Evolutionary conservation across 2,797 vertebrate species (phyloP).

Genomic region (Ctenochaetus hawaiiensis): DNA sequence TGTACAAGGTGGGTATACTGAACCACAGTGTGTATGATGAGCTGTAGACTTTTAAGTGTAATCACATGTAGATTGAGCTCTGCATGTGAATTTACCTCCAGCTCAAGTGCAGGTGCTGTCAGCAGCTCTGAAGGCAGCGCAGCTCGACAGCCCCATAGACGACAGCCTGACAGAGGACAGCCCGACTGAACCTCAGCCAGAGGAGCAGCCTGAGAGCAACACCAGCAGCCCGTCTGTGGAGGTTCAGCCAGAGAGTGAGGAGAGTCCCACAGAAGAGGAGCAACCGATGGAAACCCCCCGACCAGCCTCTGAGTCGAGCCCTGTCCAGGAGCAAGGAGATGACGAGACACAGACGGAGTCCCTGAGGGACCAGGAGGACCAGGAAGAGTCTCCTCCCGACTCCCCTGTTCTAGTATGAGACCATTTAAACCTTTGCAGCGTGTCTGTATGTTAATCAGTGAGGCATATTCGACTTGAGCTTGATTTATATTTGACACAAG

Average conservation of each 20-base stretch:
- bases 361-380: slow-evolving; percentile 63
- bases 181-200: slow-evolving; percentile 58
- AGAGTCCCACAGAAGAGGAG: slow-evolving; percentile 63
- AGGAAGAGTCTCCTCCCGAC: slow-evolving; percentile 68
- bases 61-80: slow-evolving; percentile 14
- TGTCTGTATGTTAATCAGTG: slow-evolving; percentile 13
- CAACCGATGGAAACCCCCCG: slow-evolving; percentile 42
- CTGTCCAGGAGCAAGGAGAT: slow-evolving; percentile 74
- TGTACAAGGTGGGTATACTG: slow-evolving; percentile 87
- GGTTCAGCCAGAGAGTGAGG: slow-evolving; percentile 61
- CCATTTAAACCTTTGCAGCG: slow-evolving; percentile 25
- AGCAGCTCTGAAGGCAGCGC: slow-evolving; percentile 90
- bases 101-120: slow-evolving; percentile 93
- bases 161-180: slow-evolving; percentile 44
- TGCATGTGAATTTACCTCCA: slow-evolving; percentile 59
- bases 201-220: slow-evolving; percentile 43
- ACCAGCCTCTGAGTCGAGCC: slow-evolving; percentile 53
- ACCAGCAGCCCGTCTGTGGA: slow-evolving; percentile 29
- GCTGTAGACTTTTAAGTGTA: not conserved
- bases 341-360: slow-evolving; percentile 63
- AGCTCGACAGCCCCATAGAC: slow-evolving; percentile 86
- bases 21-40: not conserved
- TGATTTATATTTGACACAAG: not conserved
- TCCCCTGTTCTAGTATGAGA: slow-evolving; percentile 73
- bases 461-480: not conserved